Conservation (phyloP, 1,140 invertebrate species). For the Tenebrio molitor region DNA sequence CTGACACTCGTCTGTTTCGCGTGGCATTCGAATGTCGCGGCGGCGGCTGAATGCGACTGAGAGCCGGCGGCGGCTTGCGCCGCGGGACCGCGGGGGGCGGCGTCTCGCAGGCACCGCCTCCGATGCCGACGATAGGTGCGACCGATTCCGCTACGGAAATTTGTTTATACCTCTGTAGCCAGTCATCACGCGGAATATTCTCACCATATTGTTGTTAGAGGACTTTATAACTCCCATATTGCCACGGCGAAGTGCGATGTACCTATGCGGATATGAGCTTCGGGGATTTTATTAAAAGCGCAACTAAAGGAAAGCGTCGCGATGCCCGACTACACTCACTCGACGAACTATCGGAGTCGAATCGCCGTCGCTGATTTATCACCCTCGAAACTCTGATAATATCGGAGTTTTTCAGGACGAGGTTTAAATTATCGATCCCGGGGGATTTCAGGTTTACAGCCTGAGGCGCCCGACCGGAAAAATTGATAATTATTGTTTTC, state of each 20-base stretch:
- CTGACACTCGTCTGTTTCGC: constrained; percentile 34
- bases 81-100: constrained; percentile 47
- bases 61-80: constrained; percentile 41
- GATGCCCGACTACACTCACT: not conserved
- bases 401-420: not conserved
- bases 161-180: constrained; percentile 62
- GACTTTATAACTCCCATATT: constrained; percentile 33
- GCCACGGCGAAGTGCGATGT: constrained; percentile 12
- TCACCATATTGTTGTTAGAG: constrained; percentile 56
- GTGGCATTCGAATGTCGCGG: constrained; percentile 46
- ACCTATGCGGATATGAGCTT: constrained; percentile 22
- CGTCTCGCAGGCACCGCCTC: constrained; percentile 45
- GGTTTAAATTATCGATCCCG: not conserved
- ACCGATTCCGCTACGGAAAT: constrained; percentile 54
- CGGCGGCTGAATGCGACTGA: constrained; percentile 39
- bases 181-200: constrained; percentile 58
- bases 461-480: too few relatives aligned
- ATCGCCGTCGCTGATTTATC: constrained; percentile 8
- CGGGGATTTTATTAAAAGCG: constrained; percentile 23
- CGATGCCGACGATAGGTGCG: constrained; percentile 50
- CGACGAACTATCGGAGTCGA: not conserved
- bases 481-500: too few relatives aligned
- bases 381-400: not conserved
- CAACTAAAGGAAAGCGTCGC: not conserved
- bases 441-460: not conserved